Evolutionary conservation across 2,113 vertebrate genomes (phyloP).

Genomic region (Agelaius phoeniceus): DNA sequence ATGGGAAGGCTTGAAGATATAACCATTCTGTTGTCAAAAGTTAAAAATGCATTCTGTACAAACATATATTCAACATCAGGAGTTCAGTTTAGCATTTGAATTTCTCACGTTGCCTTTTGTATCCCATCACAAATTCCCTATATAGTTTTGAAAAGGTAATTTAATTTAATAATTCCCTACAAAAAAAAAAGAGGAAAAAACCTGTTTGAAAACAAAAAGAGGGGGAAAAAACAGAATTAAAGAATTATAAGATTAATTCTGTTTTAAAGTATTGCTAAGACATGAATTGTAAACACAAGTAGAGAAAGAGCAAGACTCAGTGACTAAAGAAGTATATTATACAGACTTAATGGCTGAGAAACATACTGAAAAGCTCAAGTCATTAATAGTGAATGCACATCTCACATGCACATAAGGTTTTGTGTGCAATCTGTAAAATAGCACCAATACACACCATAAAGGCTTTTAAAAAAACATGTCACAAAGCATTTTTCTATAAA

Average conservation of each 20-base stretch:
- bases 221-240: accelerated
- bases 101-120: neutral
- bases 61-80: neutral
- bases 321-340: neutral
- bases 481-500: neutral
- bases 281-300: neutral
- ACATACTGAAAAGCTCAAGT: neutral
- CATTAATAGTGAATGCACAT: neutral
- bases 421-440: neutral
- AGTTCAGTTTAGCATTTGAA: neutral
- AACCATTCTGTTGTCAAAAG: neutral
- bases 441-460: neutral
- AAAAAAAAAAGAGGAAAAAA: neutral
- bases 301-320: neutral
- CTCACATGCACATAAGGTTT: neutral
- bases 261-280: neutral
- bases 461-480: neutral
- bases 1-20: neutral
- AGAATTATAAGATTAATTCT: neutral
- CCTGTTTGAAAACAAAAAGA: neutral
- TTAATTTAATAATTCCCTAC: neutral
- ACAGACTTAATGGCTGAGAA: neutral
- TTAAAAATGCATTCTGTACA: neutral
- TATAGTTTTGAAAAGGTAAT: neutral
- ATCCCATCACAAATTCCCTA: neutral